Conservation (phyloP, 2,797 vertebrate species). For the Limnodromus scolopaceus region DNA sequence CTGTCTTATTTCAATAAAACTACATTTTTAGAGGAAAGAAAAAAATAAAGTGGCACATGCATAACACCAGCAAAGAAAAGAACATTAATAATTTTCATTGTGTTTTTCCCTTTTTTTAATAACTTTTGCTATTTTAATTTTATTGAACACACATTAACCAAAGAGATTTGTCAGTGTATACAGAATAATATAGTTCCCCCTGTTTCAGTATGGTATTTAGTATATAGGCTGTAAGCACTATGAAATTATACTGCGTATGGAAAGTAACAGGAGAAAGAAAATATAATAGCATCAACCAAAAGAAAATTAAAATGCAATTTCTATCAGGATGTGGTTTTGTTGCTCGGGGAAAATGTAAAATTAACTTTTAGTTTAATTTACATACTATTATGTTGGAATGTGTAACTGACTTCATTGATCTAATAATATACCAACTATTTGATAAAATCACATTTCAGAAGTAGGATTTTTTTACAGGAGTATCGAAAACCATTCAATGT, state of each 20-base stretch:
- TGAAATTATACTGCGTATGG: neutral
- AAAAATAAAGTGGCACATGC: neutral
- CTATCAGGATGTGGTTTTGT: neutral
- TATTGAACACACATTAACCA: neutral
- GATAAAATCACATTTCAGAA: constrained; percentile 41
- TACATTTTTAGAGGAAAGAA: neutral
- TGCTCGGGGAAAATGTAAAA: constrained; percentile 34
- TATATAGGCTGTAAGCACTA: neutral
- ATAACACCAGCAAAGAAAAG: neutral
- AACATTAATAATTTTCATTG: neutral
- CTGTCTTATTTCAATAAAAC: neutral
- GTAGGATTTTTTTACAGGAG: neutral
- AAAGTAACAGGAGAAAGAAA: constrained; percentile 32
- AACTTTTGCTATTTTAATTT: constrained; percentile 32
- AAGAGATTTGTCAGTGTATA: neutral
- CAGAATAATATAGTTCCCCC: neutral
- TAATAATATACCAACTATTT: constrained; percentile 1
- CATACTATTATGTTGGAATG: neutral
- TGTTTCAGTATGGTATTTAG: constrained; percentile 8
- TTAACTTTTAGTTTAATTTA: constrained; percentile 48
- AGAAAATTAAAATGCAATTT: constrained; percentile 42
- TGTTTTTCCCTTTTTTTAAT: neutral
- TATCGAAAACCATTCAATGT: neutral
- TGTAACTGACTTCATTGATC: neutral
- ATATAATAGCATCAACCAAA: neutral